Evolutionary conservation across 1,140 invertebrate genomes (phyloP).

Genomic region (Neodiprion lecontei): DNA sequence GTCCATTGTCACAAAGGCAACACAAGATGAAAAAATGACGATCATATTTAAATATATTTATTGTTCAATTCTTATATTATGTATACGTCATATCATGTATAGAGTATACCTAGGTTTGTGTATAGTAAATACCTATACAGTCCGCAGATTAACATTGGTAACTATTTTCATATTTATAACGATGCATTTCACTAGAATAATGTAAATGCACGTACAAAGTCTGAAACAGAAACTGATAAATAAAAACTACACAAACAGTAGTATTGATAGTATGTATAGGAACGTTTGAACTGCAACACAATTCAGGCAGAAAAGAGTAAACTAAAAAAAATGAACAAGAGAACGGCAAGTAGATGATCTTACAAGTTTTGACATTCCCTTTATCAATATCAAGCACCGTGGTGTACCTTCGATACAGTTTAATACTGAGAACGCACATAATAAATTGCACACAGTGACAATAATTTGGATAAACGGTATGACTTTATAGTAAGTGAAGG

Average conservation of each 20-base stretch:
- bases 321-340: too few relatives aligned
- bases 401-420: too few relatives aligned
- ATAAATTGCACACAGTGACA: too few relatives aligned
- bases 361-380: too few relatives aligned
- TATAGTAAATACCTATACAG: not conserved
- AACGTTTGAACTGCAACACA: not conserved
- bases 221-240: not conserved
- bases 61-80: conserved; percentile 19
- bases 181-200: not conserved
- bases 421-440: too few relatives aligned
- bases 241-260: not conserved
- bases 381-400: too few relatives aligned
- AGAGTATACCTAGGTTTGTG: too few relatives aligned
- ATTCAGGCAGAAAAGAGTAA: too few relatives aligned
- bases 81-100: conserved; percentile 13
- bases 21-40: not conserved
- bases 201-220: not conserved
- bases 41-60: conserved; percentile 29
- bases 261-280: not conserved
- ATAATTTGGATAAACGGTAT: too few relatives aligned
- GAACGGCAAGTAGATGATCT: too few relatives aligned
- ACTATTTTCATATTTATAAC: not conserved
- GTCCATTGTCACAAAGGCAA: not conserved
- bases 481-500: too few relatives aligned
- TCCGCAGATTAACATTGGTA: not conserved